These are phyloP conservation scores for Lamprologus ornatipinnis DNA, from an alignment of 2,113 vertebrate species.

Conservation along the genomic window DNA sequence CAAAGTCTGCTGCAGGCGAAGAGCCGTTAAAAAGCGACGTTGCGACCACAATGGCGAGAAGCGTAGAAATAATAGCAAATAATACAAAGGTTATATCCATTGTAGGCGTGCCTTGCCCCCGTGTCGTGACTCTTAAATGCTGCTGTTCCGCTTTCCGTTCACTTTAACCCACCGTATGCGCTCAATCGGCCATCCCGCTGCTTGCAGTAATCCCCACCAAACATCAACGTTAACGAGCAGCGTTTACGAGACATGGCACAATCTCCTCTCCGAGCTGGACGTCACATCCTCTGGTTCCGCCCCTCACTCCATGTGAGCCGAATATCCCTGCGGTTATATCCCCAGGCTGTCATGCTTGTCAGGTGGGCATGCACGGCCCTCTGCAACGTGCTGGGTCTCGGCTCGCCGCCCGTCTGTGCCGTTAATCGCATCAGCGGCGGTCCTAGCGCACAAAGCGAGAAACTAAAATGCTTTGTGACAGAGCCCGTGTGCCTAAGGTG, in stretches of 20 bases:
- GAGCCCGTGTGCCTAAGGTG: not conserved
- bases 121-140: not conserved
- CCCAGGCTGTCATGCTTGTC: not conserved
- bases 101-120: not conserved
- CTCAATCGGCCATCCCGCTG: not conserved
- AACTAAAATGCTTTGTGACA: slow-evolving; percentile 19
- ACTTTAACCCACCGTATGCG: not conserved
- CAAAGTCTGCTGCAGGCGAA: not conserved
- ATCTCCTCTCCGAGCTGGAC: not conserved
- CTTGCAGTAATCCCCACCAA: not conserved
- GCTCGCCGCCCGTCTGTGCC: not conserved
- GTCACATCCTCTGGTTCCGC: slow-evolving; percentile 39
- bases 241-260: not conserved
- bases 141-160: not conserved
- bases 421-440: slow-evolving; percentile 43
- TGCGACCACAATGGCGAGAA: slow-evolving; percentile 58
- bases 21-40: slow-evolving; percentile 47
- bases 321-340: not conserved
- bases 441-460: not conserved
- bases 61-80: slow-evolving; percentile 52
- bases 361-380: slow-evolving; percentile 9
- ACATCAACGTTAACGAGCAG: slow-evolving; percentile 6
- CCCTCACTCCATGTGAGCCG: not conserved
- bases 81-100: slow-evolving; percentile 49
- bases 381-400: slow-evolving; percentile 26